Percentiles rank a stretch among this genome's conserved stretches.
Conservation (phyloP, 2,797 vertebrate genomes). For the Manis crassicaudata region DNA sequence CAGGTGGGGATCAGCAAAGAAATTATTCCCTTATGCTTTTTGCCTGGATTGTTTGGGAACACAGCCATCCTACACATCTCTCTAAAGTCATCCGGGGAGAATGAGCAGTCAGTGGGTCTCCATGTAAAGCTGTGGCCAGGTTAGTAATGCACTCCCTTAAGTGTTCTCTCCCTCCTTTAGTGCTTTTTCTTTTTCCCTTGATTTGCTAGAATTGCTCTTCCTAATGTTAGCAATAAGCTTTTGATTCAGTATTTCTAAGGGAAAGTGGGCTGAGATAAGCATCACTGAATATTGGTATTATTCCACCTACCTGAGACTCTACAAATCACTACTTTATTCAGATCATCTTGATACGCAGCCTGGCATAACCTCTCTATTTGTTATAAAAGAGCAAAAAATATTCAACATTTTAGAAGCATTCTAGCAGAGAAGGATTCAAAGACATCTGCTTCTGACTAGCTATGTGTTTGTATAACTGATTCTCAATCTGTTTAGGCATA, state of each 20-base stretch:
- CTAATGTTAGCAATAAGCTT: not conserved
- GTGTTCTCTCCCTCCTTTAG: not conserved
- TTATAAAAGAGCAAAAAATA: not conserved
- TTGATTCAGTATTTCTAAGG: not conserved
- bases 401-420: not conserved
- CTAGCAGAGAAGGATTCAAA: not conserved
- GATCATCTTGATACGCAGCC: not conserved
- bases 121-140: not conserved
- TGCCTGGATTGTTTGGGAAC: not conserved
- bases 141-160: not conserved
- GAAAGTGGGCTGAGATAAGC: not conserved
- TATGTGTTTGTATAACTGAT: not conserved
- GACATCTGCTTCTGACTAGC: not conserved
- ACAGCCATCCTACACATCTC: not conserved
- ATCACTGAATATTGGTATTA: not conserved
- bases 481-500: not conserved
- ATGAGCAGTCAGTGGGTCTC: not conserved
- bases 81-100: not conserved
- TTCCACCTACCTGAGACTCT: not conserved
- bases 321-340: slow-evolving; percentile 26
- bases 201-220: not conserved
- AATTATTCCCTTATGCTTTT: not conserved
- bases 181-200: not conserved
- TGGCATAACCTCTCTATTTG: not conserved
- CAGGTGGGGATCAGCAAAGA: not conserved